phyloP scores from a whole-genome alignment of 2,113 vertebrate genomes.

The Hippocampus mohnikei region DNA sequence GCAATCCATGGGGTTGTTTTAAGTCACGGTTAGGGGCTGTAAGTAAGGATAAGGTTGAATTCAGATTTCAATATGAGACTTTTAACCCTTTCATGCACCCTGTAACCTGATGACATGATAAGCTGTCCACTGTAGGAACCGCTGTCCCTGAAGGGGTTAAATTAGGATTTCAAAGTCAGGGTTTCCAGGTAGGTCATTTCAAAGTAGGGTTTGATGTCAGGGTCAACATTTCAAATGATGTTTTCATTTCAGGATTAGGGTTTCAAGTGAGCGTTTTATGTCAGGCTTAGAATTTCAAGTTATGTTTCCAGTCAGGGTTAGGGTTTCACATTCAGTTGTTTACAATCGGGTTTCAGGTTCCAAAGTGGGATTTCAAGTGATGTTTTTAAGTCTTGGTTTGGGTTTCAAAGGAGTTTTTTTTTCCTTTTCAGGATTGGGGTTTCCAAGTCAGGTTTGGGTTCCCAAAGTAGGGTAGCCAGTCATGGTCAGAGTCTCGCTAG shows the following conservation, averaged over 20 bases:
- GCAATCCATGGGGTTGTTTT: neutral
- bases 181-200: neutral
- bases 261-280: neutral
- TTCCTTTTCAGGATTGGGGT: neutral
- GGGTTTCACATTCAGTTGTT: neutral
- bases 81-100: too few relatives aligned
- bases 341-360: neutral
- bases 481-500: constrained; percentile 11
- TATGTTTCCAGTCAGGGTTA: neutral
- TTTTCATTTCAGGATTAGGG: neutral
- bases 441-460: neutral
- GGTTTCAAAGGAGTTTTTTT: neutral
- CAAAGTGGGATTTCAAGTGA: neutral
- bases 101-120: too few relatives aligned
- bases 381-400: neutral
- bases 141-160: too few relatives aligned
- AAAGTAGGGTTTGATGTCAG: neutral
- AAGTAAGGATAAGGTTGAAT: too few relatives aligned
- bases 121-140: too few relatives aligned
- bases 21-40: neutral
- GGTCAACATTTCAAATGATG: neutral
- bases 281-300: neutral
- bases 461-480: constrained; percentile 19
- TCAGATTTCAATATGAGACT: too few relatives aligned
- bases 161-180: neutral